Evolutionary conservation across 2,797 vertebrate species (phyloP).

Genomic region (Platyrinchus mystaceus): DNA sequence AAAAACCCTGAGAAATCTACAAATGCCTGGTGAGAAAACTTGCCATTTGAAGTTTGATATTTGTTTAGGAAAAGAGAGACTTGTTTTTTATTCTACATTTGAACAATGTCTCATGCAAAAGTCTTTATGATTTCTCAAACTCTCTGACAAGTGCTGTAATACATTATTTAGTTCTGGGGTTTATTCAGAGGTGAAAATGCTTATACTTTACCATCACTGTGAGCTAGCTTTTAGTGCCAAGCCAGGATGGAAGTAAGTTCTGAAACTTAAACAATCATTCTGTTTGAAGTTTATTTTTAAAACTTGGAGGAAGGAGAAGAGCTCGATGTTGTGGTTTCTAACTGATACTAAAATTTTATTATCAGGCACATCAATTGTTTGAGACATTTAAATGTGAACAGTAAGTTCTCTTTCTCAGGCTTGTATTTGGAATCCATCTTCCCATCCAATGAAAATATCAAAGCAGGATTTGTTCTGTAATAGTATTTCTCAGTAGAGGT

Average conservation of each 20-base stretch:
- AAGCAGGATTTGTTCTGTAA: background rate
- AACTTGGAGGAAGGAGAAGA: conserved; percentile 5
- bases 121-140: background rate
- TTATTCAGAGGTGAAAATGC: background rate
- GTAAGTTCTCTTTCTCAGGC: background rate
- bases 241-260: background rate
- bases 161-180: background rate
- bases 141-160: background rate
- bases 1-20: background rate
- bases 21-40: background rate
- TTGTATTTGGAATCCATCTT: background rate
- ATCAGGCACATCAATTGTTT: background rate
- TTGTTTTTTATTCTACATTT: background rate
- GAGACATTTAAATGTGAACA: background rate
- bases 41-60: background rate
- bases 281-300: conserved; percentile 35
- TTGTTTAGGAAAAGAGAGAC: background rate
- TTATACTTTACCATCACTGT: background rate
- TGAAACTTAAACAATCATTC: background rate
- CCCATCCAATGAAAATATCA: background rate
- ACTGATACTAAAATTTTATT: background rate
- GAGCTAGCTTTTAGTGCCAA: background rate
- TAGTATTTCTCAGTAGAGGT: background rate
- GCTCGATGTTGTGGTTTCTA: background rate
- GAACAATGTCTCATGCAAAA: background rate